Evolutionary conservation across 1,140 invertebrate species (phyloP).

Genomic region (Manduca sexta): DNA sequence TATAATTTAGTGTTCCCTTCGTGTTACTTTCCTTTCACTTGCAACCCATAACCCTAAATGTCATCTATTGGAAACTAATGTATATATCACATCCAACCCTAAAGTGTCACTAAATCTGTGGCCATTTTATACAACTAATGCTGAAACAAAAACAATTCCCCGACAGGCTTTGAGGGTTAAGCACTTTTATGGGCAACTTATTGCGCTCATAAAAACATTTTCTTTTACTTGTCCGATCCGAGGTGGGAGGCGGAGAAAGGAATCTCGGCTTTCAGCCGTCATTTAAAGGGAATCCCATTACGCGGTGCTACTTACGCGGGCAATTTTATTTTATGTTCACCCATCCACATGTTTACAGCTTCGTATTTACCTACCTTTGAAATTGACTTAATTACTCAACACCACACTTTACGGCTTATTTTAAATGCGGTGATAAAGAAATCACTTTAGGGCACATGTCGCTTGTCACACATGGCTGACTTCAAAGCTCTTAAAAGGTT

Average conservation of each 20-base stretch:
- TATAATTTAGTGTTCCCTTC: too few relatives aligned
- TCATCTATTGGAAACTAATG: too few relatives aligned
- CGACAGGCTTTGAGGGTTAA: constrained; percentile 8
- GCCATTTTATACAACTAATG: not conserved
- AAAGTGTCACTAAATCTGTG: too few relatives aligned
- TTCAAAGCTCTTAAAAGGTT: too few relatives aligned
- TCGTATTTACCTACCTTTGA: constrained; percentile 10
- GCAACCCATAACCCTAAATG: too few relatives aligned
- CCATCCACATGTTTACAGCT: constrained; percentile 18
- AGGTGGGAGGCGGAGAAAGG: constrained; percentile 6
- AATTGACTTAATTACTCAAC: constrained; percentile 6
- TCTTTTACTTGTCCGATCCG: constrained; percentile 10
- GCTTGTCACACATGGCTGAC: too few relatives aligned
- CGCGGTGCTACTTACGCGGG: constrained; percentile 20
- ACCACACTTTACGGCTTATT: too few relatives aligned
- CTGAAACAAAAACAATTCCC: constrained; percentile 1
- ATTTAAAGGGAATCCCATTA: constrained; percentile 28
- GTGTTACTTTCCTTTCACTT: too few relatives aligned
- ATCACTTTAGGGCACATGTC: too few relatives aligned
- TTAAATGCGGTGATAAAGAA: too few relatives aligned
- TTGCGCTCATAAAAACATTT: constrained; percentile 19
- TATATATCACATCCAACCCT: too few relatives aligned
- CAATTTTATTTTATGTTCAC: constrained; percentile 30
- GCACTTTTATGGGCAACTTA: constrained; percentile 9
- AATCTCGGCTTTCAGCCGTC: constrained; percentile 22